Percentiles rank a stretch among this genome's conserved stretches.
These are phyloP conservation scores for Butorides virescens DNA, from an alignment of 2,113 vertebrate species.

Conservation along the genomic window DNA sequence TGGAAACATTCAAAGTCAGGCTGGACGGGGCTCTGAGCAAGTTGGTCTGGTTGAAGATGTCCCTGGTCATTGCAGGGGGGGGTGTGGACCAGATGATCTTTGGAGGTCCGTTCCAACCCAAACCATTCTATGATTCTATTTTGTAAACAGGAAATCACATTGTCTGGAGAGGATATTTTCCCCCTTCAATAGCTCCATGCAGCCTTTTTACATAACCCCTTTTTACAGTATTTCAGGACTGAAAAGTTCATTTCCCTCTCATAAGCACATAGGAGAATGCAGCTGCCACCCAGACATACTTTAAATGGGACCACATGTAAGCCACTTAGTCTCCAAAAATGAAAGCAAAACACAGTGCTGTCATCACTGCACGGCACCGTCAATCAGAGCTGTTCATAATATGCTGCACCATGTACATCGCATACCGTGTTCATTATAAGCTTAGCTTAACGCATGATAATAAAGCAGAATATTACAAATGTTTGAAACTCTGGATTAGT, in stretches of 20 bases:
- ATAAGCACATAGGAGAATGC: slow-evolving; percentile 29
- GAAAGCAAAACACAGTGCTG: slow-evolving; percentile 68
- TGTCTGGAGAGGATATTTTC: slow-evolving; percentile 30
- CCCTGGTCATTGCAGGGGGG: too few relatives aligned
- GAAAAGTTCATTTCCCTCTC: slow-evolving; percentile 58
- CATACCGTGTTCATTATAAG: not conserved
- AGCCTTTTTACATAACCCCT: slow-evolving; percentile 15
- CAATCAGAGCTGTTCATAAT: slow-evolving; percentile 37
- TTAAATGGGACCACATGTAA: slow-evolving; percentile 67
- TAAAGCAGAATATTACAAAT: not conserved
- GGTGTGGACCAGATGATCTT: too few relatives aligned
- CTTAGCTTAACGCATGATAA: not conserved
- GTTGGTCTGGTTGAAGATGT: too few relatives aligned
- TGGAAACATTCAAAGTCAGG: too few relatives aligned
- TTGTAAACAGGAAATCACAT: slow-evolving; percentile 53
- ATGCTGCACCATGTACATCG: not conserved
- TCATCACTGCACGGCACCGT: slow-evolving; percentile 66
- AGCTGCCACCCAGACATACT: slow-evolving; percentile 65
- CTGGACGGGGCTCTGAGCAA: too few relatives aligned
- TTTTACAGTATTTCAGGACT: slow-evolving; percentile 4
- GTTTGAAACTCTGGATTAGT: not conserved
- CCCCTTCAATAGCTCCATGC: not conserved
- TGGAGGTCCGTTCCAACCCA: too few relatives aligned
- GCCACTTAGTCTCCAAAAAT: slow-evolving; percentile 65
- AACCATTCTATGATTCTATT: not conserved